Conservation (phyloP, 2,113 vertebrate species). For the Oxyruncus cristatus region DNA sequence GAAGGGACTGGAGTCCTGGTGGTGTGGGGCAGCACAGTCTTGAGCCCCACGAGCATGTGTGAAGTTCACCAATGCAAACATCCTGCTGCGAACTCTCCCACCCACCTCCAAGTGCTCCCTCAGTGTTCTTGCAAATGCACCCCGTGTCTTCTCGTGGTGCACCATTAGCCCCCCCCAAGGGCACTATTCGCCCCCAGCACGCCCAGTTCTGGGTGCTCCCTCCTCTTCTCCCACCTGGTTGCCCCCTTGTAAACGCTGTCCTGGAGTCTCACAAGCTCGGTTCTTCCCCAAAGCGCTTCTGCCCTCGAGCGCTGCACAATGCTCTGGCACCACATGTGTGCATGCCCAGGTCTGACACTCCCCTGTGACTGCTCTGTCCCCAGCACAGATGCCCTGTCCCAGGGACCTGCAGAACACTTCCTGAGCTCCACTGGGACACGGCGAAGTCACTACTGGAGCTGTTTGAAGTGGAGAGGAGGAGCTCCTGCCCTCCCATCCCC, state of each 20-base stretch:
- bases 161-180: fast-evolving
- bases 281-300: not conserved
- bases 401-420: not conserved
- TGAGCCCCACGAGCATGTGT: fast-evolving
- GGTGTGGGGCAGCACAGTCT: not conserved
- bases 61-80: fast-evolving
- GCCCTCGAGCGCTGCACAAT: fast-evolving
- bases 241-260: not conserved
- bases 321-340: not conserved
- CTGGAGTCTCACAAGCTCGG: not conserved
- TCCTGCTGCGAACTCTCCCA: not conserved
- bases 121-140: not conserved
- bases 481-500: not conserved
- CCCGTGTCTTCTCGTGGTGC: fast-evolving
- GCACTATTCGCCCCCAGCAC: not conserved
- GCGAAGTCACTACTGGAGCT: fast-evolving
- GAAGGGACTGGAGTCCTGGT: not conserved
- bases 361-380: not conserved
- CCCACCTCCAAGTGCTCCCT: not conserved
- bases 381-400: not conserved
- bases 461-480: not conserved
- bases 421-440: not conserved
- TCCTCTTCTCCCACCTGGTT: not conserved
- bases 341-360: fast-evolving
- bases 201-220: not conserved